Percentiles rank a stretch among this genome's conserved stretches.
These are phyloP conservation scores for Eolophus roseicapilla DNA, from an alignment of 2,113 vertebrate genomes.

Conservation along the genomic window DNA sequence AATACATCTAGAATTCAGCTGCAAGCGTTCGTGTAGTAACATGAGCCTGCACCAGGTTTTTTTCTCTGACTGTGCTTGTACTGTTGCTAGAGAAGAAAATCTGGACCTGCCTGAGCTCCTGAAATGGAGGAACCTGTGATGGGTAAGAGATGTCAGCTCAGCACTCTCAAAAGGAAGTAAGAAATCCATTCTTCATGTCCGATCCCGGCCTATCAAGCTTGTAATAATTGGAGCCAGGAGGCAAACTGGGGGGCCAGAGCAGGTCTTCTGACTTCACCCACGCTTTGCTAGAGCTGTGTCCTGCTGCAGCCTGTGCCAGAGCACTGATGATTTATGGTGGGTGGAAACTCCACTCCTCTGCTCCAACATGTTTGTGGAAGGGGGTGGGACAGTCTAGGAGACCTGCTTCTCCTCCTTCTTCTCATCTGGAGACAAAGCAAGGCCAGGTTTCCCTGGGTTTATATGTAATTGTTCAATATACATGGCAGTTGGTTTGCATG, in stretches of 20 bases:
- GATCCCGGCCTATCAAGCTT: background rate
- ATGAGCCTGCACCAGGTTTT: background rate
- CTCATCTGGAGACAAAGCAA: background rate
- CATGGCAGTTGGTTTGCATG: accelerated
- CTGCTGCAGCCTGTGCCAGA: background rate
- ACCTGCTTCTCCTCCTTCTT: background rate
- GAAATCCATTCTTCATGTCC: background rate
- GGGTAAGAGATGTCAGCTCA: background rate
- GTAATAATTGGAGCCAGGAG: background rate
- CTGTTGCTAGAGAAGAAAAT: background rate
- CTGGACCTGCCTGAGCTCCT: background rate
- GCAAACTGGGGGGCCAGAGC: background rate
- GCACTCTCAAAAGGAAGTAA: background rate
- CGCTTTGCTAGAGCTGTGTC: background rate
- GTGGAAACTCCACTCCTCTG: background rate
- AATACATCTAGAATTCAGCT: background rate
- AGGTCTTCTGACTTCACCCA: background rate
- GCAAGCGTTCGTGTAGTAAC: background rate
- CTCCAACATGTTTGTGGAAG: background rate
- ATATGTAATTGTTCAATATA: accelerated
- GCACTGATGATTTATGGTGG: accelerated
- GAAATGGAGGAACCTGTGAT: background rate
- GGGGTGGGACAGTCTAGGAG: background rate
- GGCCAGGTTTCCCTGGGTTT: background rate
- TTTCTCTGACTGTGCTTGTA: accelerated